phyloP scores from a whole-genome alignment of 2,888 invertebrate genomes.

The Apantesis nais region DNA sequence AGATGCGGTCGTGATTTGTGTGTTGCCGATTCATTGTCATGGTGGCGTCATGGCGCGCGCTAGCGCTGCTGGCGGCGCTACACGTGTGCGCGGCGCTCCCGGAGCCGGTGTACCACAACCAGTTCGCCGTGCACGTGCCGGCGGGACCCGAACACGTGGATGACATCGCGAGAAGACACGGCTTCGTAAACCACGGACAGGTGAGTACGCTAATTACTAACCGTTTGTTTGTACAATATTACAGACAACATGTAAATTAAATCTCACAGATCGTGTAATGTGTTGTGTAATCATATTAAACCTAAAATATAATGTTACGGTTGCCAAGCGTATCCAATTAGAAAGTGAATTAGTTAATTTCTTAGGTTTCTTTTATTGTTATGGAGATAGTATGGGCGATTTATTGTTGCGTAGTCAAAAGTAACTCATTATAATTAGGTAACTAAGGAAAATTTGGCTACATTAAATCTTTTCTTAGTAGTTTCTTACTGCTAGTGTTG shows the following conservation, averaged over 20 bases:
- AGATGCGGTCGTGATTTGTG: constrained; percentile 65
- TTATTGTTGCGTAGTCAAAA: constrained; percentile 19
- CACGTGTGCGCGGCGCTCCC: constrained; percentile 56
- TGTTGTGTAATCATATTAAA: background rate
- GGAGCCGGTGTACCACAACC: constrained; percentile 89
- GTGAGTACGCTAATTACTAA: constrained; percentile 82
- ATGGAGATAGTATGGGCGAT: constrained; percentile 9
- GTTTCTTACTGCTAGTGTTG: constrained; percentile 13
- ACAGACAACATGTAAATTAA: background rate
- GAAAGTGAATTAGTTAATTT: constrained; percentile 27
- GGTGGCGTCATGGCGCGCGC: constrained; percentile 78
- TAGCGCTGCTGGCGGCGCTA: constrained; percentile 66
- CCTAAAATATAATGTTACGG: constrained; percentile 13
- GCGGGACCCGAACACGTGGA: constrained; percentile 90
- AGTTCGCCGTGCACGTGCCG: constrained; percentile 95
- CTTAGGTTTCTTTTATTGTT: constrained; percentile 11
- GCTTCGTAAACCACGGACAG: constrained; percentile 95
- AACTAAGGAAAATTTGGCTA: constrained; percentile 22
- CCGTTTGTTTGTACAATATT: background rate
- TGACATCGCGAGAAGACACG: constrained; percentile 92
- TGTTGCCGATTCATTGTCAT: constrained; percentile 60
- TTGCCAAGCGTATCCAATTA: constrained; percentile 41
- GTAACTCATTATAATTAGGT: constrained; percentile 37
- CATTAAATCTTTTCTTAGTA: constrained; percentile 21
- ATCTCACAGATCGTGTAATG: background rate